Conservation (phyloP, 1,140 invertebrate species). For the Pygmarrhopalites habei region DNA sequence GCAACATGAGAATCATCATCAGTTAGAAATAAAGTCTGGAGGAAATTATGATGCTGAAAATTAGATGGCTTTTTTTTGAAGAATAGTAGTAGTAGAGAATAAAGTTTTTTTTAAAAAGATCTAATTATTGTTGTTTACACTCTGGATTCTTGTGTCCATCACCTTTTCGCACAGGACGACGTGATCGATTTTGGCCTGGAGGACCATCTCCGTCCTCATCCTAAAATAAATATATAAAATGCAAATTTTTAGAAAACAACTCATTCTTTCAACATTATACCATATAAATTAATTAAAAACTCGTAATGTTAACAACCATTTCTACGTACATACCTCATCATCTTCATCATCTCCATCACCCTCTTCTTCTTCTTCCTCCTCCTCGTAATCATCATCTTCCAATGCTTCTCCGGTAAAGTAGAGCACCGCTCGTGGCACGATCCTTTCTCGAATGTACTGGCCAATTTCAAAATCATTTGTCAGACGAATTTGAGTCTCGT, state of each 20-base stretch:
- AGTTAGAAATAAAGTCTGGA: too few relatives aligned
- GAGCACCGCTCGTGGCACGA: constrained; percentile 85
- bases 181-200: constrained; percentile 2
- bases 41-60: constrained; percentile 2
- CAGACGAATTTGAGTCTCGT: constrained; percentile 65
- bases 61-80: too few relatives aligned
- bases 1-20: too few relatives aligned
- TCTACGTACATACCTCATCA: constrained; percentile 15
- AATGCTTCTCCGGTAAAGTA: constrained; percentile 70
- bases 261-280: too few relatives aligned
- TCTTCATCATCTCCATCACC: constrained; percentile 31
- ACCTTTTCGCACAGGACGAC: constrained; percentile 10
- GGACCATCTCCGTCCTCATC: constrained; percentile 6
- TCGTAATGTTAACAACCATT: too few relatives aligned
- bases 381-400: constrained; percentile 34
- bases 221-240: too few relatives aligned
- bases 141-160: constrained; percentile 23
- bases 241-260: too few relatives aligned
- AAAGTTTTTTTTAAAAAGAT: not conserved
- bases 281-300: too few relatives aligned
- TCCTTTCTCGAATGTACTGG: constrained; percentile 89
- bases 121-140: constrained; percentile 36
- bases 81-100: not conserved
- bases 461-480: constrained; percentile 94
- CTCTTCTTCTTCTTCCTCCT: constrained; percentile 36